phyloP scores from a whole-genome alignment of 2,888 invertebrate genomes.

The Geotrupes spiniger region DNA sequence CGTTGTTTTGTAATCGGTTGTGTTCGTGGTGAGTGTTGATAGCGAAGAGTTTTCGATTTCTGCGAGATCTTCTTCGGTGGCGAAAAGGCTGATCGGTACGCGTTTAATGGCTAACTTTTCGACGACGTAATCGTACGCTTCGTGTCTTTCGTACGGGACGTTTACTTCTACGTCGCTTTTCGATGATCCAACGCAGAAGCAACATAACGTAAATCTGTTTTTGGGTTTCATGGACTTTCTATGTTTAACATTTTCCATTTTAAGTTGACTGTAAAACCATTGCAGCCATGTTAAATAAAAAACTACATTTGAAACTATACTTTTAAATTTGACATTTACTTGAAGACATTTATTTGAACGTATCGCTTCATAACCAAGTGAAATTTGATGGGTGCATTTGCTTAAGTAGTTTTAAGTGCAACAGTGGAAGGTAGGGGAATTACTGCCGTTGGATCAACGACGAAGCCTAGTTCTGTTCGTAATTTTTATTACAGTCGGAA shows the following conservation, averaged over 20 bases:
- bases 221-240: constrained; percentile 17
- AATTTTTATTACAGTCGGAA: no score
- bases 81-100: constrained; percentile 30
- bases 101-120: constrained; percentile 33
- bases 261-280: neutral
- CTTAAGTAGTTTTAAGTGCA: no score
- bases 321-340: constrained; percentile 16
- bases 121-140: constrained; percentile 32
- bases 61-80: constrained; percentile 24
- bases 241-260: constrained; percentile 14
- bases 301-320: neutral
- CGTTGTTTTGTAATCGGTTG: constrained; percentile 2
- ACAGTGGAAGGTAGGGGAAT: no score
- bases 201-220: constrained; percentile 19
- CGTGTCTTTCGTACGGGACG: constrained; percentile 15
- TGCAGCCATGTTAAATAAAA: no score
- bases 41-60: constrained; percentile 11
- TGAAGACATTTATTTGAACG: neutral
- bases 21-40: neutral
- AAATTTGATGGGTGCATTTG: no score
- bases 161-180: constrained; percentile 21
- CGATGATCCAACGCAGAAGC: constrained; percentile 19
- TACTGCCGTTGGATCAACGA: no score
- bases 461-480: no score
- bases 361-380: no score